phyloP scores from a whole-genome alignment of 2,113 vertebrate genomes.

The Laticauda colubrina region DNA sequence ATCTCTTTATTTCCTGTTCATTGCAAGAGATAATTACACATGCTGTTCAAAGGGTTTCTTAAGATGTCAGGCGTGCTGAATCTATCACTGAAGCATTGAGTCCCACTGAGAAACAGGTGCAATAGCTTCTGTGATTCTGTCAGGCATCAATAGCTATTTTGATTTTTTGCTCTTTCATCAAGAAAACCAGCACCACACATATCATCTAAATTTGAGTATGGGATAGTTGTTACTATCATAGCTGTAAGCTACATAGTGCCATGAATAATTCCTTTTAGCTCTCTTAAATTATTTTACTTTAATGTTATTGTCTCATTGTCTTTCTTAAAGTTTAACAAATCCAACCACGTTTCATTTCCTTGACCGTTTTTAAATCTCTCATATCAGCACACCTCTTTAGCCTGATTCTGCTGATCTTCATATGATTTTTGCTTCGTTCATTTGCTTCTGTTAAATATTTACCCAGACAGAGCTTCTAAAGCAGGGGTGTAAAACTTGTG shows the following conservation, averaged over 20 bases:
- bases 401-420: neutral
- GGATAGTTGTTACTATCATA: neutral
- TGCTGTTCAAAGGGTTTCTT: neutral
- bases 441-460: neutral
- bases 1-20: constrained; percentile 11
- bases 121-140: neutral
- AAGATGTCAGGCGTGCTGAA: neutral
- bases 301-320: neutral
- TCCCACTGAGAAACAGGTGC: neutral
- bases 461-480: neutral
- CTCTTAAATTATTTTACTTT: neutral
- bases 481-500: too few species aligned
- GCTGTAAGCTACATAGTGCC: neutral
- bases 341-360: neutral
- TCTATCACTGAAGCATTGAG: constrained; percentile 15
- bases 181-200: neutral
- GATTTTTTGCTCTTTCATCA: neutral
- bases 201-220: neutral
- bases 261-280: neutral
- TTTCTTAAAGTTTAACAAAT: neutral
- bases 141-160: constrained; percentile 16
- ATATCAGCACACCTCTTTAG: neutral
- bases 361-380: neutral
- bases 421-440: neutral
- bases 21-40: neutral